These are phyloP conservation scores for Anoplolepis gracilipes DNA, from an alignment of 1,140 invertebrate species.

Conservation along the genomic window DNA sequence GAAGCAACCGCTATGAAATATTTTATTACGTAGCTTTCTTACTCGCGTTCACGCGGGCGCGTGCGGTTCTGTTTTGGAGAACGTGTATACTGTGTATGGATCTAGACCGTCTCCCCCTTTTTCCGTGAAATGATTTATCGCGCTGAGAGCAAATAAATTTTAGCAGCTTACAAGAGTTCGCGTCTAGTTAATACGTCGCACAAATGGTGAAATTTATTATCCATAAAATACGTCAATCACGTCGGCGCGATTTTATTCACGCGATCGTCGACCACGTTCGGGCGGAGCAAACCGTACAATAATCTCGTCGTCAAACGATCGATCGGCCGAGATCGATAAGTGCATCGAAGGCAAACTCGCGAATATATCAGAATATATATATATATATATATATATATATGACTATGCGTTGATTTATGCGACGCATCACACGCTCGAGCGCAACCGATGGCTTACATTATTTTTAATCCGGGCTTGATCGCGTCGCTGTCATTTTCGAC, in stretches of 20 bases:
- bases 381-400: background rate
- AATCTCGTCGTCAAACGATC: conserved; percentile 48
- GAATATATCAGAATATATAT: conserved; percentile 9
- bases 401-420: conserved; percentile 59
- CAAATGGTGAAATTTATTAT: conserved; percentile 56
- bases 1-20: conserved; percentile 40
- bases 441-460: conserved; percentile 54
- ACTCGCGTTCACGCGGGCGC: background rate
- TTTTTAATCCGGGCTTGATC: conserved; percentile 66
- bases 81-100: background rate
- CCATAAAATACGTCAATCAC: conserved; percentile 61
- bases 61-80: background rate
- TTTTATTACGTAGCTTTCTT: conserved; percentile 42
- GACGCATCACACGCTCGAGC: background rate
- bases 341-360: conserved; percentile 45
- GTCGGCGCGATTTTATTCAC: conserved; percentile 45
- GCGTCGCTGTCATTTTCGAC: conserved; percentile 52
- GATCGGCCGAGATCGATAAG: conserved; percentile 56
- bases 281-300: conserved; percentile 9
- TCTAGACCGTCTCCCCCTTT: too few species aligned
- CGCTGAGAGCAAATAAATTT: conserved; percentile 27
- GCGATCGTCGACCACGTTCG: conserved; percentile 32
- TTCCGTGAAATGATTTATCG: conserved; percentile 34
- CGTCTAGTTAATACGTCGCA: conserved; percentile 60
- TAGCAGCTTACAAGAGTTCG: conserved; percentile 52